Percentiles rank a stretch among this genome's conserved stretches.
These are phyloP conservation scores for Enteromius paludinosus DNA, from an alignment of 2,797 vertebrate species.

Conservation along the genomic window DNA sequence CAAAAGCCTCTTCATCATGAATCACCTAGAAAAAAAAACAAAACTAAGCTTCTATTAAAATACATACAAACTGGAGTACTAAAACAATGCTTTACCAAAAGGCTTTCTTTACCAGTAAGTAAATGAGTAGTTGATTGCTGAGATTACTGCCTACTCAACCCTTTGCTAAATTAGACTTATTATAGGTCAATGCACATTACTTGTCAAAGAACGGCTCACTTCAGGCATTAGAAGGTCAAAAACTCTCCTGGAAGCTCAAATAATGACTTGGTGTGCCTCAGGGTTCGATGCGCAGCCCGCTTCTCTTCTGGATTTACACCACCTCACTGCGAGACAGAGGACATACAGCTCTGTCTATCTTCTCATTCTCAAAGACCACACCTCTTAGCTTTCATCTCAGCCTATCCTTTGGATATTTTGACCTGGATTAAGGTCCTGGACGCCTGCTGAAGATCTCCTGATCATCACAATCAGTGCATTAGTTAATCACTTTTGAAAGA, in stretches of 20 bases:
- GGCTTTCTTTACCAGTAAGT: neutral
- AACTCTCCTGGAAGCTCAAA: neutral
- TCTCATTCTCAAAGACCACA: neutral
- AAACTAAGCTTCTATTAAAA: no score
- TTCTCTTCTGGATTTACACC: neutral
- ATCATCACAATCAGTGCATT: neutral
- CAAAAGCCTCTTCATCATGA: neutral
- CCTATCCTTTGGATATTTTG: neutral
- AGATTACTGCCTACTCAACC: no score
- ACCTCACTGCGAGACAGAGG: accelerated
- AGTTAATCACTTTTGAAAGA: neutral
- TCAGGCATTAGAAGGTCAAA: neutral
- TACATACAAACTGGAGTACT: neutral
- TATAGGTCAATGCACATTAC: neutral
- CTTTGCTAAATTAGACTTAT: neutral
- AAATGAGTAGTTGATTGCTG: neutral
- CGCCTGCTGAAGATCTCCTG: neutral
- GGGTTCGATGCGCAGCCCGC: neutral
- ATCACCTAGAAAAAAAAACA: neutral
- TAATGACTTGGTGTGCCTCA: neutral
- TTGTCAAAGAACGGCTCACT: neutral
- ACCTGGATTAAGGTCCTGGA: neutral
- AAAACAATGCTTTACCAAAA: neutral
- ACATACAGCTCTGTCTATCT: neutral
- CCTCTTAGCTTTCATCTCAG: neutral